Conservation (phyloP, 1,140 invertebrate genomes). For the Scaptodrosophila lebanonensis region DNA sequence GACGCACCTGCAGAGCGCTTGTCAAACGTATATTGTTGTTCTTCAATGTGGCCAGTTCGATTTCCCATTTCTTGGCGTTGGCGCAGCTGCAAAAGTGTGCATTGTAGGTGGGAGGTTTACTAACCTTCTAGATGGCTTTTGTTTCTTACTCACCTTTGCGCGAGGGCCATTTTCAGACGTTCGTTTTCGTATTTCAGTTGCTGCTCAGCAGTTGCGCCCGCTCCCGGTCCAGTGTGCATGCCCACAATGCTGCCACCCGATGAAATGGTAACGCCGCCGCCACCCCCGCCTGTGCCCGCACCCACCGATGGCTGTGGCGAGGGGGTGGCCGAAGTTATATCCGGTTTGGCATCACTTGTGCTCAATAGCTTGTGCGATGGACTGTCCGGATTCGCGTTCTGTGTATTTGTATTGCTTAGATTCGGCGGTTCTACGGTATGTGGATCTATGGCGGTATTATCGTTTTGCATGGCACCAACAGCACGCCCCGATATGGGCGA, state of each 20-base stretch:
- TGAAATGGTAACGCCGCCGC: slow-evolving; percentile 56
- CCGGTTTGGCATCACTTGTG: slow-evolving; percentile 56
- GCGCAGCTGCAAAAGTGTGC: slow-evolving; percentile 89
- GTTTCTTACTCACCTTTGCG: slow-evolving; percentile 88
- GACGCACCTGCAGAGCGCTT: slow-evolving; percentile 87
- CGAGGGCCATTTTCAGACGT: slow-evolving; percentile 94
- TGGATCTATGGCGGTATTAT: slow-evolving; percentile 72
- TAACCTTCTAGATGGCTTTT: too few species aligned
- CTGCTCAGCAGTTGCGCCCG: slow-evolving; percentile 83
- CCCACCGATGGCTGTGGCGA: slow-evolving; percentile 53
- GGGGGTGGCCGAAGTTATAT: slow-evolving; percentile 60
- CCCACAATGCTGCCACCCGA: slow-evolving; percentile 66
- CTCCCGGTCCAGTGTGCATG: slow-evolving; percentile 68
- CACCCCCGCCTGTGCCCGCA: slow-evolving; percentile 7
- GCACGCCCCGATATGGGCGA: slow-evolving; percentile 87
- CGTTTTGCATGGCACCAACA: slow-evolving; percentile 78
- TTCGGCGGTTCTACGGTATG: slow-evolving; percentile 78
- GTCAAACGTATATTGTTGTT: slow-evolving; percentile 97
- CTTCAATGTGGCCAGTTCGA: slow-evolving; percentile 96
- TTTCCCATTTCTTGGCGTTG: slow-evolving; percentile 99
- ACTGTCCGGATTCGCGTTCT: slow-evolving; percentile 77
- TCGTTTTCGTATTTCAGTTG: slow-evolving; percentile 99
- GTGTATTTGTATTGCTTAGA: slow-evolving; percentile 71
- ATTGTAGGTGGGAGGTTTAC: too few species aligned
- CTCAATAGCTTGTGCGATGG: slow-evolving; percentile 72